Evolutionary conservation across 2,797 vertebrate species (phyloP).

Genomic region (Erpetoichthys calabaricus): DNA sequence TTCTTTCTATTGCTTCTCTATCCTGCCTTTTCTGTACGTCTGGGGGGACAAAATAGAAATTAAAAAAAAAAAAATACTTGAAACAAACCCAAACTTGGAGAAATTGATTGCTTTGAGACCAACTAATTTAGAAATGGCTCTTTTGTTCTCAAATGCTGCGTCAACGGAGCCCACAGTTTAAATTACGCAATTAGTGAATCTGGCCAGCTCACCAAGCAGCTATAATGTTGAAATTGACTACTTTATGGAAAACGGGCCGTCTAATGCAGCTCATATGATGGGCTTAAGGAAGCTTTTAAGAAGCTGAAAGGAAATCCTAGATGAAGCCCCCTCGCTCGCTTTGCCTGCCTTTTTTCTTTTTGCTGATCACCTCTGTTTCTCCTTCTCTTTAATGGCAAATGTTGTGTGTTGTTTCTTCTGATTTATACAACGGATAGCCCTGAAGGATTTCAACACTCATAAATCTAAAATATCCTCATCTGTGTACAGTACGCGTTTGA

Average conservation of each 20-base stretch:
- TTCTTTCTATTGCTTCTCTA: background rate
- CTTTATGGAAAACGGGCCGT: constrained; percentile 1
- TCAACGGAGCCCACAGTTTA: constrained; percentile 43
- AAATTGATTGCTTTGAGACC: constrained; percentile 35
- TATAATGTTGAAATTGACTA: constrained; percentile 4
- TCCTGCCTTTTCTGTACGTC: background rate
- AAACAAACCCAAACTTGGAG: constrained; percentile 24
- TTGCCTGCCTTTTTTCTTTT: background rate
- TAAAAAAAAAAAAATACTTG: constrained; percentile 8
- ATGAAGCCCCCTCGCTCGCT: background rate
- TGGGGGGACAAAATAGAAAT: background rate
- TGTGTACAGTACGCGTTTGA: too few species aligned
- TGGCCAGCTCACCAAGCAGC: constrained; percentile 25
- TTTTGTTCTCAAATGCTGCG: constrained; percentile 40
- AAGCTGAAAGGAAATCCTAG: background rate
- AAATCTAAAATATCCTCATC: too few species aligned
- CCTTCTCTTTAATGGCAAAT: too few species aligned
- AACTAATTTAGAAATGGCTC: constrained; percentile 37
- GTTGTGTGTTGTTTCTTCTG: too few species aligned
- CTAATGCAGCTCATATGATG: background rate
- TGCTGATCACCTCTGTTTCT: too few species aligned
- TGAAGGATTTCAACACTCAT: too few species aligned
- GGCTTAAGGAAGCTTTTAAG: background rate
- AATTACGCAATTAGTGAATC: constrained; percentile 51
- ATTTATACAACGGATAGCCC: too few species aligned